phyloP scores from a whole-genome alignment of 1,140 invertebrate species.

The Hylaeus volcanicus region DNA sequence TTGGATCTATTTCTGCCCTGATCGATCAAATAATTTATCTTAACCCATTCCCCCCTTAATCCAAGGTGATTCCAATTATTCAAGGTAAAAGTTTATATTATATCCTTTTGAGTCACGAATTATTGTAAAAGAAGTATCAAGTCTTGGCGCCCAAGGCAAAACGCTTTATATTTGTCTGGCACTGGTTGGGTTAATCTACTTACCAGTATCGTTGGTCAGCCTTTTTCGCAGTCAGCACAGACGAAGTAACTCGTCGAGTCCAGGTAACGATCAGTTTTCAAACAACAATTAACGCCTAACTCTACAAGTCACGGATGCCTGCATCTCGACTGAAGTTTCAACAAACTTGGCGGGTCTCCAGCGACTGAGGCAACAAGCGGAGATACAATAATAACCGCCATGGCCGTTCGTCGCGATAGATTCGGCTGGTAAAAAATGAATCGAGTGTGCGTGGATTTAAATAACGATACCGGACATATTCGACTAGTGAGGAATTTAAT shows the following conservation, averaged over 20 bases:
- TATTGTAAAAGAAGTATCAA: no score
- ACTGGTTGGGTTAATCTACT: background rate
- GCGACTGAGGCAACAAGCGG: conserved; percentile 9
- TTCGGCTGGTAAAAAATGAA: background rate
- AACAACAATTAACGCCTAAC: conserved; percentile 53
- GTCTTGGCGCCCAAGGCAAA: no score
- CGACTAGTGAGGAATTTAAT: background rate
- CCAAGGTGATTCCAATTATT: no score
- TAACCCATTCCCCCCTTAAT: no score
- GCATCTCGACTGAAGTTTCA: conserved; percentile 31
- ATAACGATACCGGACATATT: background rate
- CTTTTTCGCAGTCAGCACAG: background rate
- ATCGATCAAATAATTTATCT: no score
- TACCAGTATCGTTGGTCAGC: background rate
- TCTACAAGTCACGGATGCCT: conserved; percentile 21
- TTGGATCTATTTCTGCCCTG: no score
- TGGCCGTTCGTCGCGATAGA: background rate
- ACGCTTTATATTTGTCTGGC: no score
- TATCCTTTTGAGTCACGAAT: no score
- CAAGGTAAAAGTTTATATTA: no score
- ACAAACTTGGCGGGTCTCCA: conserved; percentile 54
- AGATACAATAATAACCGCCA: conserved; percentile 30
- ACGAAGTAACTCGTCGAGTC: conserved; percentile 17
- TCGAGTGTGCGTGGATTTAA: background rate
- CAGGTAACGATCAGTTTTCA: conserved; percentile 46